Evolutionary conservation across 2,113 vertebrate species (phyloP).

Genomic region (Myiozetetes cayanensis): DNA sequence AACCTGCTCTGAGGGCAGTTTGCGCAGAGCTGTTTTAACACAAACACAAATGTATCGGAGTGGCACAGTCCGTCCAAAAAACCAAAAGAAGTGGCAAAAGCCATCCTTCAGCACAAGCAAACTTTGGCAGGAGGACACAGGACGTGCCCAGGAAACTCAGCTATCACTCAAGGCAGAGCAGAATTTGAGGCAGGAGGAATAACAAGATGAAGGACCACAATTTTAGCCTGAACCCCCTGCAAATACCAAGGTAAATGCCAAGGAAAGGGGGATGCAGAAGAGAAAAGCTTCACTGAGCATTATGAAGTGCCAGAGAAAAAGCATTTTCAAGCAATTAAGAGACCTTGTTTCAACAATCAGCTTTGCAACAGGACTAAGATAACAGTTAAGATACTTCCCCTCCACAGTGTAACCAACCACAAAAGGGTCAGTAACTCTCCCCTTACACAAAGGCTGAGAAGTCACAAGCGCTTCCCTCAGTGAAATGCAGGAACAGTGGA

Average conservation of each 20-base stretch:
- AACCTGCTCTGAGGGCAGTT: background rate
- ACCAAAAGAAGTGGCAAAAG: background rate
- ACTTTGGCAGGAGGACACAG: background rate
- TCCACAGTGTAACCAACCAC: background rate
- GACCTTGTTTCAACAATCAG: background rate
- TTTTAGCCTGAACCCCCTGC: background rate
- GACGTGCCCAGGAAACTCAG: background rate
- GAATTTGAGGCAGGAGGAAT: background rate
- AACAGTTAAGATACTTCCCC: background rate
- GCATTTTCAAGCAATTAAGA: background rate
- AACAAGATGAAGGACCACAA: background rate
- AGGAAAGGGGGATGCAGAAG: fast-evolving
- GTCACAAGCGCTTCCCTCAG: background rate
- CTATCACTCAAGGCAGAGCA: fast-evolving
- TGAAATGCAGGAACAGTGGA: background rate
- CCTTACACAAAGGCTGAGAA: background rate
- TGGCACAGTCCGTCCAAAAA: background rate
- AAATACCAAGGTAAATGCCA: background rate
- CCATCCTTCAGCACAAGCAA: background rate
- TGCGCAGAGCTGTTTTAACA: background rate
- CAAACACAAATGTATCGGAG: fast-evolving
- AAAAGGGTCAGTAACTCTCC: background rate
- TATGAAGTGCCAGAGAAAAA: background rate
- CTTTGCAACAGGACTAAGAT: background rate
- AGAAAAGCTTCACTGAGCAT: background rate